Base-by-base conservation (phyloP, 2,888 invertebrate species). In the Hyalella azteca region DNA sequence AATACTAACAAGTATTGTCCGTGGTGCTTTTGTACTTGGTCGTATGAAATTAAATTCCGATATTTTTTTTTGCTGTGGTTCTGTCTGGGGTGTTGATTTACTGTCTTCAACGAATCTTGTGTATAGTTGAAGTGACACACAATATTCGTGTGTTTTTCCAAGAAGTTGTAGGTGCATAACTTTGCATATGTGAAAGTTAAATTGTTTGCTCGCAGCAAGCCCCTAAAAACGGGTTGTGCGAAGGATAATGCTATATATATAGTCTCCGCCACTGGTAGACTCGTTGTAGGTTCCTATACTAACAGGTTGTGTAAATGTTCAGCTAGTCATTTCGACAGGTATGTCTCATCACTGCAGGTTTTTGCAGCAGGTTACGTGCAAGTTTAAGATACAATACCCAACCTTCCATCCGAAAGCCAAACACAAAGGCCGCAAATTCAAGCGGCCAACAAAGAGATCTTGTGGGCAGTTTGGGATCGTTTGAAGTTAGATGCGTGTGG, bases 401-500 rank as follows among this genome's bases (percentile, higher is more conserved):
- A 54, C 26, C 54, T 22, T 22, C 54, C 22, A 54, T 54, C 11
- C 26, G 26, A 54, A 22, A 54, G 5, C 13, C 26, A 29, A 26
- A 7, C 26, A 54, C 11, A 11, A 22, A 13, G 7, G 54, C 54
- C 26, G 22, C 54, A 26, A 29, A n/a, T 54, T 26, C 54, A 54
- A 54, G 54, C 54, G 36, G 36, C 66, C 66, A 66, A 66, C 66
- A 29, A 22, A 13, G 66, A 32, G 45, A 15, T 66, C 66, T 66
- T 66, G 66, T 29, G 36, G n/a, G 29, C 11, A 66, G 36, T n/a
- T 66, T 39, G 66, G 29, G 66, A n/a, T n/a, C 66, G 36, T 66
- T 66, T 66, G 66, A 66, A 66, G 66, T 66, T 66, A 36, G 66
- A 32, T 54, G 54, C 29, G 54, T 54, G 54, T 54, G 66, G 66